A percentile compares a stretch with the other conserved stretches of the same genome.
Conservation (phyloP, 2,888 invertebrate genomes). For the Leptopilina drosophilae region DNA sequence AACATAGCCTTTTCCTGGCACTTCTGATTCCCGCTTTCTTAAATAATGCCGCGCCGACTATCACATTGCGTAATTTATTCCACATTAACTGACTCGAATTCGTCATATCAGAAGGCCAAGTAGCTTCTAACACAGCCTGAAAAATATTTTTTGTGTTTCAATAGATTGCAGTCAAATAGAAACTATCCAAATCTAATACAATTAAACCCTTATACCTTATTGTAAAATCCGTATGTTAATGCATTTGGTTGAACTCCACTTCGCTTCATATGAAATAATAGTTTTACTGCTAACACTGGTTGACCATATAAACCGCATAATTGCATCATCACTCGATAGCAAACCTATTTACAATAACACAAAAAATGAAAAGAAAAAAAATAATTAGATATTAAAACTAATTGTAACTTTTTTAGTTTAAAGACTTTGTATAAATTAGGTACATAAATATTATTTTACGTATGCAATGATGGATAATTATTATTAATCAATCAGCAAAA, state of each 20-base stretch:
- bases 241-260: conserved; percentile 97
- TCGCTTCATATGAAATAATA: conserved; percentile 93
- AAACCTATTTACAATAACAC: conserved; percentile 81
- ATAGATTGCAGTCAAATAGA: neutral
- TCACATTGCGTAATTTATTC: conserved; percentile 95
- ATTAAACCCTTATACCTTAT: conserved; percentile 74
- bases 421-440: no score
- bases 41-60: conserved; percentile 93
- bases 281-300: conserved; percentile 95
- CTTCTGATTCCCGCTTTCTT: conserved; percentile 85
- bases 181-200: neutral
- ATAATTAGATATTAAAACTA: neutral
- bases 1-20: conserved; percentile 78
- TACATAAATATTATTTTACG: no score
- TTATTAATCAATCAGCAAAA: neutral
- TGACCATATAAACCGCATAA: conserved; percentile 96
- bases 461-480: no score
- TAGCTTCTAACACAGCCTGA: conserved; percentile 93
- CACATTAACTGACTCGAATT: conserved; percentile 92
- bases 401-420: no score
- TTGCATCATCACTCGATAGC: conserved; percentile 99
- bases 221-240: conserved; percentile 95
- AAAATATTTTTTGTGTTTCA: conserved; percentile 76
- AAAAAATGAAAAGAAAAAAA: no score
- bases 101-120: conserved; percentile 92